Evolutionary conservation across 2,888 invertebrate species (phyloP), one percentile per base, ranked within the genome.

Genomic region (Drosophila ezoana): DNA sequence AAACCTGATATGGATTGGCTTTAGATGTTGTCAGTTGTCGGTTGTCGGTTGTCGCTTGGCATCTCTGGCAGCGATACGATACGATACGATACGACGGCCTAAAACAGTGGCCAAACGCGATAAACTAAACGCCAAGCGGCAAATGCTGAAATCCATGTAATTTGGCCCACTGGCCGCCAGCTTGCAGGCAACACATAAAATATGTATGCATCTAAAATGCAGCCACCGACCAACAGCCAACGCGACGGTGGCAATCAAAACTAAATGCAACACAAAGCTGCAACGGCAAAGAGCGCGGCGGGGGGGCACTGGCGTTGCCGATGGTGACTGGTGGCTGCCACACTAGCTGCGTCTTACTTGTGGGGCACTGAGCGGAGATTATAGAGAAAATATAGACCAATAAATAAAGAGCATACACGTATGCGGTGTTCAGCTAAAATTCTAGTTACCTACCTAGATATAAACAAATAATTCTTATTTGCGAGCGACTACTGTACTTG

Each of bases 61-160:
- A 74, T 72, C 72, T 73, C 59, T 51, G 57, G 43, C 49, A 45
- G 48, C 58, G 41, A 57, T 64, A 53, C 32, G 28, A 18, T 48
- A 53, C 32, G 28, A 18, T 48, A 32, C 61, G 61, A 52, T 41
- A 56, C 59, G 47, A 66, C 11, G 66, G 67, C 68, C 68, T 45
- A 53, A 81, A 76, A 78, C 82, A 66, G 82, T 81, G 82, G 81
- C 78, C 72, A 72, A 56, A 68, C 67, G 73, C 82, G 80, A 81
- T 81, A 79, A 81, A 81, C 80, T 66, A 80, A 81, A 81, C 81
- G 63, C 76, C 77, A 70, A 76, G 61, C 59, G 62, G 57, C 58
- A 59, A 63, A 61, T 28, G 52, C 60, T 53, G 52, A 64, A 75
- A 75, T 69, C 60, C 81, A 79, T 81, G 81, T 81, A 81, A 81